Base-by-base conservation (phyloP, 2,113 vertebrate genomes). In the Calidris pygmaea region DNA sequence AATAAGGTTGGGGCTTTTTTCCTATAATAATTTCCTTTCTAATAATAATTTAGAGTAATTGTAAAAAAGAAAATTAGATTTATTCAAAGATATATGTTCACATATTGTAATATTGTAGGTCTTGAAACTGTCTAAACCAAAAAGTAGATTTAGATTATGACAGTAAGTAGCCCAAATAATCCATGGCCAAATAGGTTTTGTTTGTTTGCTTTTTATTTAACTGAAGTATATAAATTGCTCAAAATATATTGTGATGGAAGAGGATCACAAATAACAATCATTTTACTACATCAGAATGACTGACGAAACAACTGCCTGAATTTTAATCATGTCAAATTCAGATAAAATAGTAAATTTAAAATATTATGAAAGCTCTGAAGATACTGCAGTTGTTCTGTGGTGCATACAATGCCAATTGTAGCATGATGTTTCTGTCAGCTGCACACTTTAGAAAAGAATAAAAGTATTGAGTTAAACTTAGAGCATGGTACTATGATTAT, bases 401-500 rank as follows among this genome's bases (percentile, higher is more conserved):
- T 78, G 66, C 58, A 48, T 35, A 89, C 56, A 90, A 37, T 2
- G 26, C 92, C 94, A 96, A 92, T 76, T 93, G 45, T n/a, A 93
- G 67, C 45, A 66, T 62, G 67, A 85, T 7, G 50, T 35, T 91
- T 80, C 89, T 83, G 59, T 88, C 85, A 94, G 75, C 37, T 84
- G 56, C 65, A 90, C 71, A 72, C 77, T 90, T 96, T 85, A 90
- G 93, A 27, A 90, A 85, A 65, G 75, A 95, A 85, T 93, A 91
- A 93, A 88, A 87, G 37, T 89, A 94, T 34, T 66, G 58, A 93
- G 75, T 90, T 91, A 96, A 94, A 95, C 85, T 91, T 96, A 87
- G 95, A 96, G 92, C 77, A 96, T 37, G 90, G 94, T 97, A 93
- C 92, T 96, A 75, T 66, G 80, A 76, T 96, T 96, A 97, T 98